Evolutionary conservation across 2,888 invertebrate genomes (phyloP), one percentile per base, ranked within the genome.

Genomic region (Andrena minutula): DNA sequence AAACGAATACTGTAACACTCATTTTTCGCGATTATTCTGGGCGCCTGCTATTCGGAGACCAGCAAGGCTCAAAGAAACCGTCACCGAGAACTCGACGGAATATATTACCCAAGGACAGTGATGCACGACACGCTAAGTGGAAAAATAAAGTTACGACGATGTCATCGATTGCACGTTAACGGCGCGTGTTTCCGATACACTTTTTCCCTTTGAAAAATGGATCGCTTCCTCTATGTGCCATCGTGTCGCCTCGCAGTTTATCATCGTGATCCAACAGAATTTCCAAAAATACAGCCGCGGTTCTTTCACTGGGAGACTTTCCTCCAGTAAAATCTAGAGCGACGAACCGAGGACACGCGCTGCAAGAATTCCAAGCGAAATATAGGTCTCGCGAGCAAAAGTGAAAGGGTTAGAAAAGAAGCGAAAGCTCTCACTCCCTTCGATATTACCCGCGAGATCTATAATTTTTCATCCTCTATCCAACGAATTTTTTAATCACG

Each of bases 141-240:
- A 79, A 77, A 76, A 77, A 79, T 65, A 79, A 70, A 77, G 58
- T 79, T 70, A 49, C 79, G 41, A 64, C 64, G 77, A 68, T 79
- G 58, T 76, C 77, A 79, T 79, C 77, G 79, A 69, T 79, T 79
- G 28, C 75, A 26, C 78, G 75, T 69, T 75, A 78, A 68, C 78
- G 58, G 68, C 28, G 32, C 77, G 56, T 53, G 77, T 58, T 76
- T 76, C 76, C 76, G 69, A 69, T 58, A 76, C 23, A 65, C 56
- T 78, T 76, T 75, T 70, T 69, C 53, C 20, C 23, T 32, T n/a
- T 70, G 77, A 76, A 69, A 76, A 79, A 79, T 79, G 63, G 69
- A 58, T 30, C 64, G 75, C 47, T 71, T 56, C 71, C 75, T 63
- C 23, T 26, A 4, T 8, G 2, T 7, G 41, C 23, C 6, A 49